phyloP scores from a whole-genome alignment of 64 coral and sea anemone species.

The Cladopsammia gracilis region DNA sequence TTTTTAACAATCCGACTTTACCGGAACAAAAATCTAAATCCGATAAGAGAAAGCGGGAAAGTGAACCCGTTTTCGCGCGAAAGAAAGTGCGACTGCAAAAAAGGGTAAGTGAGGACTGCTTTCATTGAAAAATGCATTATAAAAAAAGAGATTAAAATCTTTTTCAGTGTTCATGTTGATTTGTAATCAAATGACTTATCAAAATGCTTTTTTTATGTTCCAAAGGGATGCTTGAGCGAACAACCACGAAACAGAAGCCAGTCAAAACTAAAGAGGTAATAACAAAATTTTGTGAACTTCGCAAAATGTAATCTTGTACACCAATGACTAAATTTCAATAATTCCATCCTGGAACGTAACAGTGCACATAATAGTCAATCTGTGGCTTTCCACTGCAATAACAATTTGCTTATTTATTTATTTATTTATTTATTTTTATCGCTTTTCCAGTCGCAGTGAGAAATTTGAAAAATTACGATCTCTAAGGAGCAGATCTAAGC shows the following conservation, averaged over 20 bases:
- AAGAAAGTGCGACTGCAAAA: neutral
- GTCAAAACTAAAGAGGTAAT: neutral
- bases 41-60: neutral
- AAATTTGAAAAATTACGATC: neutral
- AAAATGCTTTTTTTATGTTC: neutral
- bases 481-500: neutral
- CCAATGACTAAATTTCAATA: too few species aligned
- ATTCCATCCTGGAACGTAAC: too few species aligned
- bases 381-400: too few species aligned
- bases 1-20: neutral
- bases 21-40: neutral
- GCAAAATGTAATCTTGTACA: neutral
- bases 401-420: neutral
- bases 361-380: too few species aligned
- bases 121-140: neutral
- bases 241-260: too few species aligned
- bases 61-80: neutral
- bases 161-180: too few species aligned
- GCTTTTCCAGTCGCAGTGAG: neutral
- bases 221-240: neutral
- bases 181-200: neutral
- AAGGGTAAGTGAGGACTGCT: neutral
- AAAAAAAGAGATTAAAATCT: too few species aligned
- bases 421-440: neutral
- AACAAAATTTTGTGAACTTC: neutral